Evolutionary conservation across 2,113 vertebrate species (phyloP), one percentile per base, ranked within the genome.

Genomic region (Heliornis fulica): DNA sequence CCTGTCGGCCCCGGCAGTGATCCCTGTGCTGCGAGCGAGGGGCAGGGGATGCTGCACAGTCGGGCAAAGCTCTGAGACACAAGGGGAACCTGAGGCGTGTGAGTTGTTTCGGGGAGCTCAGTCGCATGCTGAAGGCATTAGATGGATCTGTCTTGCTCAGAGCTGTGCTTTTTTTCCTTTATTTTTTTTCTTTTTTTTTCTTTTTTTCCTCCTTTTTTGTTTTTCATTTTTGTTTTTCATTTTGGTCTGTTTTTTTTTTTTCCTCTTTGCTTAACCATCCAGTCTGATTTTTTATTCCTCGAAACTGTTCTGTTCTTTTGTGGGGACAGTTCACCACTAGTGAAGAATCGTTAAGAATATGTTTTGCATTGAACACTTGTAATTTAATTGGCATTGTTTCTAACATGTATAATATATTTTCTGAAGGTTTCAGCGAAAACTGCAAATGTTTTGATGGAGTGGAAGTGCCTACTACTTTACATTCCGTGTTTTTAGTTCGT

Each of bases 71-170:
- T 23, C 31, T 18, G 38, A 31, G 48, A 56, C 20, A 32, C 31
- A 22, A 20, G 56, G 19, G 32, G 43, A 74, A 10, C 43, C 25
- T 1, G 1, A 11, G 34, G 51, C 1, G 4, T 43, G 20, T 0
- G 5, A 13, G n/a, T 40, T 2, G 4, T 70, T 66, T 26, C 11
- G 2, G 56, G 40, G 60, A n/a, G 63, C 22, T 41, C 36, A 15
- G 46, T 2, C 10, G 1, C 28, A 13, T 26, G 21, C 25, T 53
- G 82, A 48, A 60, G 31, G 31, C 0, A 0, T 53, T 23, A 25
- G 31, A 21, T 40, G 69, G 36, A 41, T 51, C 41, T 17, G 20
- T 63, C 16, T 90, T 3, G 1, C 43, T 21, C 72, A 77, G 40
- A 69, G 11, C 57, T 66, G 2, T 26, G 23, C 15, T 21, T 4